These are phyloP conservation scores for Sisyra nigra DNA, from an alignment of 2,888 invertebrate species.

Conservation along the genomic window DNA sequence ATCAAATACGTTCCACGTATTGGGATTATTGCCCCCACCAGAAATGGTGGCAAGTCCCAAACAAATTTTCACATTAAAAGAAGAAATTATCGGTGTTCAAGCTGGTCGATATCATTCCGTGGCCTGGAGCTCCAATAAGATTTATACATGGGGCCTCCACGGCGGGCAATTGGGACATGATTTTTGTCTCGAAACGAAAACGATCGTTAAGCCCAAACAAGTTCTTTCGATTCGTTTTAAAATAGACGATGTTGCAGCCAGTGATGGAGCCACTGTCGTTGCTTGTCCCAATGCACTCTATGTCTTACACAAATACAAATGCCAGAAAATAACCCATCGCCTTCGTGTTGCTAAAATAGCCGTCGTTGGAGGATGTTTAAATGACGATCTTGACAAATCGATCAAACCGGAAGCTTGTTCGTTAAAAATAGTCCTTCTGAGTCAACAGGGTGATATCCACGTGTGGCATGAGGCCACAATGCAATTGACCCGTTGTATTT, in stretches of 20 bases:
- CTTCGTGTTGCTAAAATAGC: slow-evolving; percentile 24
- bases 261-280: slow-evolving; percentile 51
- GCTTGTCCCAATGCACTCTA: slow-evolving; percentile 52
- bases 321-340: slow-evolving; percentile 50
- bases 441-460: slow-evolving; percentile 42
- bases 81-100: slow-evolving; percentile 36
- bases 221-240: slow-evolving; percentile 30
- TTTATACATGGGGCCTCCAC: slow-evolving; percentile 72
- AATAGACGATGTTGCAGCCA: slow-evolving; percentile 37
- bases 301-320: slow-evolving; percentile 50
- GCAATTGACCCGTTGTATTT: slow-evolving; percentile 40
- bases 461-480: slow-evolving; percentile 49
- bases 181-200: slow-evolving; percentile 22
- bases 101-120: slow-evolving; percentile 59
- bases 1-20: slow-evolving; percentile 44
- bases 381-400: slow-evolving; percentile 25
- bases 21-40: slow-evolving; percentile 39
- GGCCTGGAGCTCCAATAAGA: slow-evolving; percentile 38
- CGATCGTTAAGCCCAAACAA: slow-evolving; percentile 30
- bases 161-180: slow-evolving; percentile 65
- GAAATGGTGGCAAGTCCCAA: slow-evolving; percentile 29
- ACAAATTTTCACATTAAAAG: slow-evolving; percentile 23
- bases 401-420: slow-evolving; percentile 29
- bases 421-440: slow-evolving; percentile 43
- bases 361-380: slow-evolving; percentile 36